A percentile compares a stretch with the other conserved stretches of the same genome.
phyloP scores from a whole-genome alignment of 2,797 vertebrate species.

The Aplochiton taeniatus region DNA sequence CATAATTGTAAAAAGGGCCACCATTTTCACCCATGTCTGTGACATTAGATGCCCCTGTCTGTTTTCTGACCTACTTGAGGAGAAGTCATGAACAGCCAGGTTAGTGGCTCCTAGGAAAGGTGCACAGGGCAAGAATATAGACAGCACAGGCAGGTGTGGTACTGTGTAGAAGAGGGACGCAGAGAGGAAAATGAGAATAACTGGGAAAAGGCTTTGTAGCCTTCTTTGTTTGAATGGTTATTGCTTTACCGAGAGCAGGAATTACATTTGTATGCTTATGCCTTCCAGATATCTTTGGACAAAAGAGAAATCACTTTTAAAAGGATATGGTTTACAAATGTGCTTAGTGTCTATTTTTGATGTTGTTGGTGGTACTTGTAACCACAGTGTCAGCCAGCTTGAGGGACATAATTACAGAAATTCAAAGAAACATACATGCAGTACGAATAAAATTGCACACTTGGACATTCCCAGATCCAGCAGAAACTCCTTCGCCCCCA shows the following conservation, averaged over 20 bases:
- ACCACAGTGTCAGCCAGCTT: conserved; percentile 35
- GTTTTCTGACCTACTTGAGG: conserved; percentile 46
- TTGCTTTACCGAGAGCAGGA: conserved; percentile 56
- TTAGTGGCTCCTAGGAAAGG: conserved; percentile 36
- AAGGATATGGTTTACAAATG: conserved; percentile 64
- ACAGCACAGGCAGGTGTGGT: neutral
- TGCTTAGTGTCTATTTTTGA: conserved; percentile 33
- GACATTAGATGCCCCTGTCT: neutral
- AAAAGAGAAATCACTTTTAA: conserved; percentile 68
- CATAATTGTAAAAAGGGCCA: conserved; percentile 47
- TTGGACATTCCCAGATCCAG: too few species aligned
- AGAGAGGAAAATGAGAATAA: conserved; percentile 12
- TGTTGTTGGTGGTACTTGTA: conserved; percentile 51
- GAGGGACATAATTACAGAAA: neutral
- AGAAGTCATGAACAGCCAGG: conserved; percentile 52
- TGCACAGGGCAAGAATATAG: neutral
- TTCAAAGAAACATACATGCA: neutral
- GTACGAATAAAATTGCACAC: too few species aligned
- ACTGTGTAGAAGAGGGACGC: neutral
- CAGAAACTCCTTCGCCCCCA: too few species aligned
- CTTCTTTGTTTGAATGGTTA: conserved; percentile 26
- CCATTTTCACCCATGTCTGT: conserved; percentile 24
- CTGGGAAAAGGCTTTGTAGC: neutral
- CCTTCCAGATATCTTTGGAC: conserved; percentile 64
- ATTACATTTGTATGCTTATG: conserved; percentile 62